Evolutionary conservation across 2,888 invertebrate genomes (phyloP).

Genomic region (Chymomyza amoena): DNA sequence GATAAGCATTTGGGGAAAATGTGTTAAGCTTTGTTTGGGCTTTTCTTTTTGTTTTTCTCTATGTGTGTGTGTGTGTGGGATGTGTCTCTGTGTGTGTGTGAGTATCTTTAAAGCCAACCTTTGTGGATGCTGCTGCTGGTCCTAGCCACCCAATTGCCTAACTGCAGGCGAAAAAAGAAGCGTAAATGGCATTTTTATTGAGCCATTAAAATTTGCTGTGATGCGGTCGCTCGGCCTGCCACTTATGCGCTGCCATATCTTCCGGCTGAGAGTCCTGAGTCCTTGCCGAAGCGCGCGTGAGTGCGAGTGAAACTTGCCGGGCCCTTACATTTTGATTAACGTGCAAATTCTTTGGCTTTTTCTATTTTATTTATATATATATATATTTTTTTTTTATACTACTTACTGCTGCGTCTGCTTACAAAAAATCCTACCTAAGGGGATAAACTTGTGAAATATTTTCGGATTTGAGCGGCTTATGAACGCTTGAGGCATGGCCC

Average conservation of each 20-base stretch:
- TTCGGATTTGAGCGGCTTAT: slow-evolving; percentile 73
- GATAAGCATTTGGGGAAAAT: slow-evolving; percentile 75
- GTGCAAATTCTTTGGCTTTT: slow-evolving; percentile 53
- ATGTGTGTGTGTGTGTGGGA: slow-evolving; percentile 26
- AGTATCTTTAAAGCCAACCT: slow-evolving; percentile 60
- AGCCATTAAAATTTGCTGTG: slow-evolving; percentile 75
- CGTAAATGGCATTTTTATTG: slow-evolving; percentile 79
- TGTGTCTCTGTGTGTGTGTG: slow-evolving; percentile 18
- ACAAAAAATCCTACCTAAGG: slow-evolving; percentile 70
- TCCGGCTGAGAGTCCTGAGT: neutral
- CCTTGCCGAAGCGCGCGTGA: neutral
- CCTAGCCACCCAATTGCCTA: slow-evolving; percentile 1
- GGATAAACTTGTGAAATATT: slow-evolving; percentile 75
- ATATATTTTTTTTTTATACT: neutral
- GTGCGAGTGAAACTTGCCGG: slow-evolving; percentile 6
- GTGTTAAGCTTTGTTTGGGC: slow-evolving; percentile 71
- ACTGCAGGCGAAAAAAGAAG: slow-evolving; percentile 56
- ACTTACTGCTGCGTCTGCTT: slow-evolving; percentile 33
- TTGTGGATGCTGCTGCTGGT: slow-evolving; percentile 5
- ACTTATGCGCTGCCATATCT: slow-evolving; percentile 40
- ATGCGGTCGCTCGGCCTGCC: slow-evolving; percentile 20
- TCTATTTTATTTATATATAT: slow-evolving; percentile 8
- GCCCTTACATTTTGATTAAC: slow-evolving; percentile 76
- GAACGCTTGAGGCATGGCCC: slow-evolving; percentile 17
- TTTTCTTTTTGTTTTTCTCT: slow-evolving; percentile 52